phyloP scores from a whole-genome alignment of 2,113 vertebrate species.

The Cinclus cinclus region DNA sequence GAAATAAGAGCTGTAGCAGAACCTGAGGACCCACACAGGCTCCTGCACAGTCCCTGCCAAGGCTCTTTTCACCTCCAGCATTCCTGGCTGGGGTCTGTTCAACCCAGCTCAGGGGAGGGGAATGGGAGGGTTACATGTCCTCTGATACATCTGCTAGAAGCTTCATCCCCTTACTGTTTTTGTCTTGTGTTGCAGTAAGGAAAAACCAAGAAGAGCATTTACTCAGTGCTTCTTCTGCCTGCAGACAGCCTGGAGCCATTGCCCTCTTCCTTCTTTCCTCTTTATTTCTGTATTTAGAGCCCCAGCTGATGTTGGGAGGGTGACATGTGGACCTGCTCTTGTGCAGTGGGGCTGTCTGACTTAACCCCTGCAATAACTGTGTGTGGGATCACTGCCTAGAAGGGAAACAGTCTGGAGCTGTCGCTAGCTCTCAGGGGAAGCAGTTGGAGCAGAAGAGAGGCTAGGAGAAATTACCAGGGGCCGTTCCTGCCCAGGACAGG shows the following conservation, averaged over 20 bases:
- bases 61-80: not conserved
- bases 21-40: not conserved
- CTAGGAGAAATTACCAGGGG: not conserved
- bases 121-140: not conserved
- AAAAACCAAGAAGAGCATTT: fast-evolving
- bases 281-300: not conserved
- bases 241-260: not conserved
- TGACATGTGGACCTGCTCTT: not conserved
- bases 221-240: not conserved
- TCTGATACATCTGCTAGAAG: not conserved
- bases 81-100: not conserved
- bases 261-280: not conserved
- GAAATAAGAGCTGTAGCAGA: not conserved
- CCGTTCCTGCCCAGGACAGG: not conserved
- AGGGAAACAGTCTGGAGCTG: not conserved
- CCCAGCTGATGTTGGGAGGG: not conserved
- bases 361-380: too few species aligned
- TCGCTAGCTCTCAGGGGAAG: not conserved
- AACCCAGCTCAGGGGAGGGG: not conserved
- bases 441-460: not conserved
- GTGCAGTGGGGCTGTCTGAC: not conserved
- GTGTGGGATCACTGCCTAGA: not conserved
- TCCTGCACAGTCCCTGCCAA: not conserved
- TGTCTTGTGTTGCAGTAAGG: not conserved
- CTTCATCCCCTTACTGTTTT: not conserved